Conservation (phyloP, 2,113 vertebrate species). For the Charina bottae region DNA sequence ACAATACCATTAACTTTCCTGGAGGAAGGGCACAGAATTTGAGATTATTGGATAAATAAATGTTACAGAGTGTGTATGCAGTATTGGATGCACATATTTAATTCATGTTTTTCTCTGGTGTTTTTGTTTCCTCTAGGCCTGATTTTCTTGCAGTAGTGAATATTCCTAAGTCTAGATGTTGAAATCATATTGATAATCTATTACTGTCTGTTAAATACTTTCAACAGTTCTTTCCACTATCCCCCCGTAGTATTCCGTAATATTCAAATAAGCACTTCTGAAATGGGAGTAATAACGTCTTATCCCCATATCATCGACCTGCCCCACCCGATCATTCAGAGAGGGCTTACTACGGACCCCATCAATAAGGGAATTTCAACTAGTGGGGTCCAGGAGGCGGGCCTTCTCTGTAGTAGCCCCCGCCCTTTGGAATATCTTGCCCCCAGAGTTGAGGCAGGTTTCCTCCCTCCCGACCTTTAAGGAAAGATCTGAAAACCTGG, state of each 20-base stretch:
- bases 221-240: neutral
- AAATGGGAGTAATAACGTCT: neutral
- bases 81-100: neutral
- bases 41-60: neutral
- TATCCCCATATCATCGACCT: no score
- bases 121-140: neutral
- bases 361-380: no score
- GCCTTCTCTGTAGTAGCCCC: no score
- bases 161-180: neutral
- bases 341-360: no score
- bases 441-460: no score
- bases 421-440: no score
- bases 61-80: neutral
- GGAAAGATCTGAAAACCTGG: no score
- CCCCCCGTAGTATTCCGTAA: neutral
- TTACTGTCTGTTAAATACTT: neutral
- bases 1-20: neutral
- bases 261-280: neutral
- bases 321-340: no score
- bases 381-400: no score
- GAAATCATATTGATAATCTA: neutral
- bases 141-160: neutral
- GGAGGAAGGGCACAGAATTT: neutral
- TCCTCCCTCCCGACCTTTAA: no score
- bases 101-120: neutral